These are phyloP conservation scores for Acrossocheilus wenchowensis DNA, from an alignment of 2,797 vertebrate species.

Conservation along the genomic window DNA sequence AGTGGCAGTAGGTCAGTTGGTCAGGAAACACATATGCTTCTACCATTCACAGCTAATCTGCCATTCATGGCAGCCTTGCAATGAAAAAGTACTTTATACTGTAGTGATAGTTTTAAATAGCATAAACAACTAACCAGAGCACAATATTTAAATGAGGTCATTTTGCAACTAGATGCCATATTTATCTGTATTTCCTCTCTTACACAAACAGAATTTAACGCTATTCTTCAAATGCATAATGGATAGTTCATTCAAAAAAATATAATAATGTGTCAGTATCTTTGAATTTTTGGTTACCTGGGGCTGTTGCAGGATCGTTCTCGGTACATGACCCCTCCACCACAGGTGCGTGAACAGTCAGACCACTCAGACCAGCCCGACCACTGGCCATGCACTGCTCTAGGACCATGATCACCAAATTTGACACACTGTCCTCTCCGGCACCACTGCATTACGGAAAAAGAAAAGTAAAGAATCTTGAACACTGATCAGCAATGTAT, in stretches of 20 bases:
- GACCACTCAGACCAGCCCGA: slow-evolving; percentile 93
- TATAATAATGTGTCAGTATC: not conserved
- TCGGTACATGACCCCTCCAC: slow-evolving; percentile 87
- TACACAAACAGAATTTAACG: not conserved
- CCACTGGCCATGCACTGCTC: slow-evolving; percentile 91
- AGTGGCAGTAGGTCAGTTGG: slow-evolving; percentile 23
- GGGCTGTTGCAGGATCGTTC: slow-evolving; percentile 93
- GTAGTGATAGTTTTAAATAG: no score
- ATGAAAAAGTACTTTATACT: not conserved
- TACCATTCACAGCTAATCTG: slow-evolving; percentile 9
- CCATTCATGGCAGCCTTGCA: not conserved
- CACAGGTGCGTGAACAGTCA: slow-evolving; percentile 91
- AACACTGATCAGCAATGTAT: not conserved
- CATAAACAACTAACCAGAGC: not conserved
- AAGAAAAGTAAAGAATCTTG: slow-evolving; percentile 49
- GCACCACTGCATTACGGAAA: slow-evolving; percentile 86
- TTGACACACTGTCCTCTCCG: slow-evolving; percentile 93
- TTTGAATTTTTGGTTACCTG: slow-evolving; percentile 77
- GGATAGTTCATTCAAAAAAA: not conserved
- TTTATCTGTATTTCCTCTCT: not conserved
- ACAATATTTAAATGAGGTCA: not conserved
- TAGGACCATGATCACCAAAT: slow-evolving; percentile 89
- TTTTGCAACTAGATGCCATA: not conserved
- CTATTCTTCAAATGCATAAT: not conserved
- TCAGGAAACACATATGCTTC: not conserved